A percentile compares a stretch with the other conserved stretches of the same genome.
Evolutionary conservation across 2,888 invertebrate species (phyloP).

Genomic region (Rhodophaea formosa): DNA sequence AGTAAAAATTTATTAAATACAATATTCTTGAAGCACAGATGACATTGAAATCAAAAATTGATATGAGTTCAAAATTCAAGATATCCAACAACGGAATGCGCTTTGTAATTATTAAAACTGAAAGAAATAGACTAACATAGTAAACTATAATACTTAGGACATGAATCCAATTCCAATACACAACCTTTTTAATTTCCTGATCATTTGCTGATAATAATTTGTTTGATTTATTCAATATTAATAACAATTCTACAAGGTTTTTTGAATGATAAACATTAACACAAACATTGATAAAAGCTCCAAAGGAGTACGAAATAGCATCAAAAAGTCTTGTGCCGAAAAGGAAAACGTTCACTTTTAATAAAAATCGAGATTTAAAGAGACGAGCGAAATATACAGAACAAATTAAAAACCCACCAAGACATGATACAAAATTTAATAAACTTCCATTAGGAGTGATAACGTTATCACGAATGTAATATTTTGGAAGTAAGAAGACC

Average conservation of each 20-base stretch:
- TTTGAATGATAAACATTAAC: not conserved
- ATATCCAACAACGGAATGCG: not conserved
- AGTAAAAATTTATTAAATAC: not conserved
- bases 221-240: not conserved
- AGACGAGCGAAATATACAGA: too few relatives aligned
- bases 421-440: not conserved
- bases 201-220: not conserved
- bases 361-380: too few relatives aligned
- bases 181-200: not conserved
- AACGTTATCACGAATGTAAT: slow-evolving; percentile 12
- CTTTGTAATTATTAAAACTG: not conserved
- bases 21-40: not conserved
- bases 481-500: slow-evolving; percentile 7
- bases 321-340: not conserved
- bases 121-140: not conserved
- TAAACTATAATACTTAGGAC: not conserved
- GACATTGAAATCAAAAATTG: not conserved
- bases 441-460: slow-evolving; percentile 11
- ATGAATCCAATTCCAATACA: not conserved
- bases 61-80: not conserved
- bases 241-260: not conserved
- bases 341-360: not conserved
- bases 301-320: not conserved
- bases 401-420: not conserved
- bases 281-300: not conserved